Conservation (phyloP, 92 coral and sea anemone species). For the Meandrina meandrites region DNA sequence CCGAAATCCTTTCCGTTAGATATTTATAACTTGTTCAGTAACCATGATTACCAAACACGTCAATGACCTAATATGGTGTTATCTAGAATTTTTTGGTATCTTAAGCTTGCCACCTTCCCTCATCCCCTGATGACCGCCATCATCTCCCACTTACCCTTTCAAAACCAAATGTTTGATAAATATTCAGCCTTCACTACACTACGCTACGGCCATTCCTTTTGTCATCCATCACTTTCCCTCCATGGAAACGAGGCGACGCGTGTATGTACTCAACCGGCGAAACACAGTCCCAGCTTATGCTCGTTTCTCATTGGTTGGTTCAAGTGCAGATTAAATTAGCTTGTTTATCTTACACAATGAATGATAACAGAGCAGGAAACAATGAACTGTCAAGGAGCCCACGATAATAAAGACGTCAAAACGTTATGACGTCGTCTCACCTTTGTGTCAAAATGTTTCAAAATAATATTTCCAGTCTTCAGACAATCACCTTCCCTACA, state of each 20-base stretch:
- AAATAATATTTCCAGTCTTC: background rate
- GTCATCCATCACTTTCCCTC: conserved; percentile 38
- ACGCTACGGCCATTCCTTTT: conserved; percentile 39
- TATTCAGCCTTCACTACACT: conserved; percentile 22
- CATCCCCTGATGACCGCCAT: conserved; percentile 28
- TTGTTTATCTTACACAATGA: conserved; percentile 27
- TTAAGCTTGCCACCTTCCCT: background rate
- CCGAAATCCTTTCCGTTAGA: too few species aligned
- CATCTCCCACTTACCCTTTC: background rate
- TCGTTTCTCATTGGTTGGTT: conserved; percentile 35
- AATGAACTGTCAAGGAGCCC: conserved; percentile 1
- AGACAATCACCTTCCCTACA: too few species aligned
- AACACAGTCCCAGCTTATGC: conserved; percentile 12
- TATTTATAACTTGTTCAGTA: background rate
- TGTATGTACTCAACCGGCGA: conserved; percentile 25
- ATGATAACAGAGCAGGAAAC: background rate
- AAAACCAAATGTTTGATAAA: background rate
- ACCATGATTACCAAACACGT: background rate
- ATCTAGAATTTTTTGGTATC: background rate
- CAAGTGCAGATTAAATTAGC: conserved; percentile 22
- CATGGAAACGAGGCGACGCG: conserved; percentile 98
- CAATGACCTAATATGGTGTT: conserved; percentile 23
- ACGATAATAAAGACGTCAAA: conserved; percentile 17
- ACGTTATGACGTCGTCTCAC: conserved; percentile 3
- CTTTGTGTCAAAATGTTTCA: background rate